Base-by-base conservation (phyloP, 1,140 invertebrate species). In the Nebria ingens region DNA sequence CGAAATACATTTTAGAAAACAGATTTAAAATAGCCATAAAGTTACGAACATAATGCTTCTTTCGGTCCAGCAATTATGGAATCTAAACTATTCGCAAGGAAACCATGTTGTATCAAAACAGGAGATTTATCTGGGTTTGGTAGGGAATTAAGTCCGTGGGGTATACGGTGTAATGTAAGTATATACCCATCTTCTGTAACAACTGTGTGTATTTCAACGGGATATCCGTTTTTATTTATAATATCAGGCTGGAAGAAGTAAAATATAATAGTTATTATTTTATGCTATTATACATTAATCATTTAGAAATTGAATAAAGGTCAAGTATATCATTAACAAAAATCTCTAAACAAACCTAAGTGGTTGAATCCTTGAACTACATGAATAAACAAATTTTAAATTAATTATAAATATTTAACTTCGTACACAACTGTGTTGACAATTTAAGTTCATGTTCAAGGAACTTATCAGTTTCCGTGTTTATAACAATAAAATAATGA, bases 11-110 rank as follows among this genome's bases (percentile, higher is more conserved):
- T 34, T n/a, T 34, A 34, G 25, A 34, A 34, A 34, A 34, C 25
- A 34, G 25, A 34, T 34, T 34, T 6, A 34, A 34, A 34, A 6
- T 34, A 34, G 25, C 25, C 25, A 34, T 34, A 34, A 6, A n/a
- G 25, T 9, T 34, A n/a, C 25, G 6, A 9, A 34, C 25, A 70
- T 80, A 65, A 54, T 1, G n/a, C 60, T 52, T 13, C 66, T 70
- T 65, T 68, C 2, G 82, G 82, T 20, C 80, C 80, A 25, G 76
- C 71, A 1, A 83, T 67, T 4, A 89, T 61, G 75, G 78, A 90
- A 59, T 81, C 78, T 0, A 81, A 77, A 0, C 84, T 80, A 57
- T 77, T 81, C 3, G 61, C 55, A 71, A 72, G 17, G 73, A 61
- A 29, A 77, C 77, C 76, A 59, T 77, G 75, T 57, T 75, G 72